phyloP scores from a whole-genome alignment of 2,797 vertebrate species.

The Smutsia temminckii region DNA sequence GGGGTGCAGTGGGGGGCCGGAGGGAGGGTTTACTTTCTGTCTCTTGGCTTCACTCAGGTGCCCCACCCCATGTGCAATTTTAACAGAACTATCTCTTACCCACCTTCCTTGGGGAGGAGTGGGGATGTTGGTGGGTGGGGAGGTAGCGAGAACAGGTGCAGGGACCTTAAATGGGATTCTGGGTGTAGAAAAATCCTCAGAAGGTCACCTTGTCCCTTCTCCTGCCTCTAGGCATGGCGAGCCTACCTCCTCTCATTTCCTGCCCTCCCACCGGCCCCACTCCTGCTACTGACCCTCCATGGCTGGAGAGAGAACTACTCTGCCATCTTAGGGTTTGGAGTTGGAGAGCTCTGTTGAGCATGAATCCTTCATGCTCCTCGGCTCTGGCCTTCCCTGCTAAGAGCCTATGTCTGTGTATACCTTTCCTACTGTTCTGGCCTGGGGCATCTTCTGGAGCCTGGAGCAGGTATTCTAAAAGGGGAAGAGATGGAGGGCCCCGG shows the following conservation, averaged over 20 bases:
- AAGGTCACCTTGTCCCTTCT: conserved; percentile 23
- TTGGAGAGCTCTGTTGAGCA: neutral
- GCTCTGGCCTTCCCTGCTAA: neutral
- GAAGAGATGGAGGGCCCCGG: neutral
- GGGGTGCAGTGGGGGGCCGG: neutral
- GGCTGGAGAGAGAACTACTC: neutral
- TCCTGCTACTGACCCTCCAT: neutral
- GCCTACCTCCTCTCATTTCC: neutral
- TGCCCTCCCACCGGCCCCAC: neutral
- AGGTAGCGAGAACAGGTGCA: neutral
- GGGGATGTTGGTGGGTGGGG: no score
- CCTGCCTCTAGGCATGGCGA: neutral
- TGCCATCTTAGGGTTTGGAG: neutral
- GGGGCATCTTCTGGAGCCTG: neutral
- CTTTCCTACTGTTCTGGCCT: neutral
- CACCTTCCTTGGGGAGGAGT: neutral
- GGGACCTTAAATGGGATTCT: neutral
- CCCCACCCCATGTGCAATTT: neutral
- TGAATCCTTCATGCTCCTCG: neutral
- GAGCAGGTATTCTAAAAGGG: neutral
- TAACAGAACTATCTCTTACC: neutral
- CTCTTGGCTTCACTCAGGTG: neutral
- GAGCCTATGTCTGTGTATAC: neutral
- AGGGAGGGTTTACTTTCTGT: no score
- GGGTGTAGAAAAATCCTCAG: neutral